Evolutionary conservation across 2,888 invertebrate species (phyloP).

Genomic region (Hydrotaea cyrtoneurina): DNA sequence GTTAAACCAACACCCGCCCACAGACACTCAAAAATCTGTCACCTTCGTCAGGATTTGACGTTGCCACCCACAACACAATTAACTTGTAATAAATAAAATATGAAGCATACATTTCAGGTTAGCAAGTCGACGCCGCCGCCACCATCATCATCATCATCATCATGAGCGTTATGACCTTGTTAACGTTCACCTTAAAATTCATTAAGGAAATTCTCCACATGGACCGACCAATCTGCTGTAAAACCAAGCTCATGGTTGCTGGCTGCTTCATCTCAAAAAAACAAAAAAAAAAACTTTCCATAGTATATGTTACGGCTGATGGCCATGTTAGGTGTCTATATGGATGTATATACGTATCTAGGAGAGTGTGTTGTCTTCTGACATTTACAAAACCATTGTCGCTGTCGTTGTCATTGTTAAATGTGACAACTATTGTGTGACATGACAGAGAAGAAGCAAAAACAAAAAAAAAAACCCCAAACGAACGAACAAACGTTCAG

Average conservation of each 20-base stretch:
- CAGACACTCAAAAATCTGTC: too few species aligned
- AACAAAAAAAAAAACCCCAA: too few species aligned
- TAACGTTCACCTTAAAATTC: conserved; percentile 31
- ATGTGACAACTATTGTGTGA: conserved; percentile 51
- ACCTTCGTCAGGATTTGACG: neutral
- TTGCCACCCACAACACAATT: neutral
- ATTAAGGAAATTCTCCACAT: conserved; percentile 14
- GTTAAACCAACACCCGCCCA: too few species aligned
- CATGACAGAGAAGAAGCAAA: conserved; percentile 45
- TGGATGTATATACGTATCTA: neutral
- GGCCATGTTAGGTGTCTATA: neutral
- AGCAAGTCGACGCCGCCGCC: too few species aligned
- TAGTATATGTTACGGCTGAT: neutral
- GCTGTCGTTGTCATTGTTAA: conserved; percentile 36
- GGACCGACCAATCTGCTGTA: too few species aligned
- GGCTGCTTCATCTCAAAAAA: neutral
- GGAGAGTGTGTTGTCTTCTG: neutral
- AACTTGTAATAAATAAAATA: neutral
- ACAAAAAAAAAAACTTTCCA: too few species aligned
- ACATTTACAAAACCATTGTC: conserved; percentile 34
- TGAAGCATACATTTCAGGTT: neutral
- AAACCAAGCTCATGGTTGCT: neutral
- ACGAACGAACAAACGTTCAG: neutral
- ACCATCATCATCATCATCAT: too few species aligned
- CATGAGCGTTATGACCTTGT: conserved; percentile 29